A percentile compares a stretch with the other conserved stretches of the same genome.
Evolutionary conservation across 2,888 invertebrate species (phyloP).

Genomic region (Agrilus mali): DNA sequence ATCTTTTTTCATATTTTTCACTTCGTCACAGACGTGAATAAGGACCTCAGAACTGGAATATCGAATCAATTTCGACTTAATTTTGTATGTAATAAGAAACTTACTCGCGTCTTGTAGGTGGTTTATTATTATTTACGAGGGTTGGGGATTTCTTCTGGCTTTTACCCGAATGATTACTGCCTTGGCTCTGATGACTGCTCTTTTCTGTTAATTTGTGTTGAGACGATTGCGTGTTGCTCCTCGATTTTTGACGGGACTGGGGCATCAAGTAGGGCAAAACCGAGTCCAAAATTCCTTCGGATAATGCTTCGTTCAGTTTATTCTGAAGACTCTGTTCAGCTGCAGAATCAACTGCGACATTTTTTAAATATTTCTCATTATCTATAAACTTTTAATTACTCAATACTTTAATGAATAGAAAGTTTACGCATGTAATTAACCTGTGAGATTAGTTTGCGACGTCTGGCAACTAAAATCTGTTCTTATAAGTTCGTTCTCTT

Average conservation of each 20-base stretch:
- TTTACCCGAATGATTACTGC: slow-evolving; percentile 20
- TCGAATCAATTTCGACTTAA: slow-evolving; percentile 1
- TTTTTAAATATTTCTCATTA: background rate
- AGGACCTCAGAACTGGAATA: slow-evolving; percentile 56
- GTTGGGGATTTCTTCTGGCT: slow-evolving; percentile 34
- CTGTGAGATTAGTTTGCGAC: slow-evolving; percentile 13
- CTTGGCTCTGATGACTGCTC: background rate
- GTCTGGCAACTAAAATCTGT: slow-evolving; percentile 22
- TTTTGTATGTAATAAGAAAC: background rate
- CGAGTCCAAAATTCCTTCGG: slow-evolving; percentile 73
- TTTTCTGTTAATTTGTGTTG: slow-evolving; percentile 4
- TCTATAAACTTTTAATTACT: background rate
- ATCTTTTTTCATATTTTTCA: slow-evolving; percentile 77
- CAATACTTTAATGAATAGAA: no score
- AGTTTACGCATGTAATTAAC: background rate
- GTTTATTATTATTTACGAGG: background rate
- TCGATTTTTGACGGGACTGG: slow-evolving; percentile 7
- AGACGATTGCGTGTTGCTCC: slow-evolving; percentile 5
- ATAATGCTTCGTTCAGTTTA: slow-evolving; percentile 46
- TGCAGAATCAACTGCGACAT: background rate
- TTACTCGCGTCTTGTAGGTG: background rate
- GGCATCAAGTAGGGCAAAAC: slow-evolving; percentile 64
- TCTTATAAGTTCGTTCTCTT: slow-evolving; percentile 32
- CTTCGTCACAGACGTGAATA: slow-evolving; percentile 92
- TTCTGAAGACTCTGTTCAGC: slow-evolving; percentile 11